Evolutionary conservation across 1,140 invertebrate genomes (phyloP), one percentile per base, ranked within the genome.

Genomic region (Drosophila watanabei): DNA sequence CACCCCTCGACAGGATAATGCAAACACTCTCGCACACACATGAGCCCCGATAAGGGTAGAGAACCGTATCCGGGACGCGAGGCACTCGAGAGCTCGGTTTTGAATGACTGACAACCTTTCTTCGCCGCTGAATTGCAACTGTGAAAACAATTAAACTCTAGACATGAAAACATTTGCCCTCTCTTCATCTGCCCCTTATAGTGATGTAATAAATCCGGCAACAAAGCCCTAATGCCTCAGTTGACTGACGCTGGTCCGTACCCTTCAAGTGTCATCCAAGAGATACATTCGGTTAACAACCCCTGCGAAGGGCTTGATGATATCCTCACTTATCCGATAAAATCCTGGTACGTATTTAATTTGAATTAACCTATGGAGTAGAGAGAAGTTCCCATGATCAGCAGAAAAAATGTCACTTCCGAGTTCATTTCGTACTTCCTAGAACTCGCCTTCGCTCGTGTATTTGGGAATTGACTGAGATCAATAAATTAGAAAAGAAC

Each of bases 141-240:
- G 84, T 88, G 85, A 89, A 88, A 88, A 88, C 85, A 88, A 88
- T 88, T 88, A 88, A 90, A 66, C 81, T 64, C 78, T 80, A 78
- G 62, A 89, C 75, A 89, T 69, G 82, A 89, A 79, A 87, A 83
- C 88, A 87, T 88, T 87, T 87, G 71, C 54, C 77, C 79, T 56
- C 41, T 56, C 41, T 60, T 57, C 70, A 52, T 79, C 60, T 70
- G 49, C 57, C 24, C 60, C 52, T n/a, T n/a, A 60, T 62, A 69
- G 56, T 82, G 82, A 82, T 89, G 81, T 85, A 76, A 79, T 81
- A 88, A 88, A 81, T 89, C 84, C 84, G 20, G 28, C 66, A 81
- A 85, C 82, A 86, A 81, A 69, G 63, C 66, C 80, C 33, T 82
- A 82, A 82, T 86, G 79, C 82, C 54, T 73, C 63, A 68, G 65